Evolutionary conservation across 2,888 invertebrate species (phyloP).

Genomic region (Mallateleia sp.): DNA sequence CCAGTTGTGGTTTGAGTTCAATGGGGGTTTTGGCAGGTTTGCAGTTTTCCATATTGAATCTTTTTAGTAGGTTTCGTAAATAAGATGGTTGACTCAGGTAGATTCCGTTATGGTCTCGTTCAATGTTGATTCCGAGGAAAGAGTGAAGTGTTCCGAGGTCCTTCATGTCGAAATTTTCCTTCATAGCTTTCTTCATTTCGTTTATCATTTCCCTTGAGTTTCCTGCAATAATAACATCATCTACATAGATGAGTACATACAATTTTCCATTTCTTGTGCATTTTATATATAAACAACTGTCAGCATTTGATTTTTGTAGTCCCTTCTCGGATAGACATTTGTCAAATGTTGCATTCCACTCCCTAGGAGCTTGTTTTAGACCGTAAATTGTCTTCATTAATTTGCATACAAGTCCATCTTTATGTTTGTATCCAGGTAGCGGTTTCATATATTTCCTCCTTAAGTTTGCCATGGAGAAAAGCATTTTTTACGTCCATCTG

Average conservation of each 20-base stretch:
- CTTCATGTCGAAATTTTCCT: conserved; percentile 74
- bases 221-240: too few species aligned
- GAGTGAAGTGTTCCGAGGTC: conserved; percentile 78
- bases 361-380: conserved; percentile 82
- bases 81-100: conserved; percentile 79
- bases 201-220: too few species aligned
- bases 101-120: conserved; percentile 69
- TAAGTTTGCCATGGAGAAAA: conserved; percentile 82
- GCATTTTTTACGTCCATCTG: conserved; percentile 84
- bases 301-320: too few species aligned
- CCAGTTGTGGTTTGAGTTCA: too few species aligned
- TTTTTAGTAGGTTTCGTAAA: conserved; percentile 77
- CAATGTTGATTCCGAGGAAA: conserved; percentile 82
- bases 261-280: neutral
- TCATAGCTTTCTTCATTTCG: too few species aligned
- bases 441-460: conserved; percentile 82
- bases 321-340: conserved; percentile 51
- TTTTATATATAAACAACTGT: neutral
- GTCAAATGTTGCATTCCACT: conserved; percentile 81
- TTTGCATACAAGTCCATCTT: too few species aligned
- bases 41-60: conserved; percentile 81
- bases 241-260: too few species aligned
- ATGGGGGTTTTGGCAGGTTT: conserved; percentile 74
- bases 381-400: conserved; percentile 83
- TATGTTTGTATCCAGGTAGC: too few species aligned